Conservation (phyloP, 1,140 invertebrate genomes). For the Drosophila leontia region DNA sequence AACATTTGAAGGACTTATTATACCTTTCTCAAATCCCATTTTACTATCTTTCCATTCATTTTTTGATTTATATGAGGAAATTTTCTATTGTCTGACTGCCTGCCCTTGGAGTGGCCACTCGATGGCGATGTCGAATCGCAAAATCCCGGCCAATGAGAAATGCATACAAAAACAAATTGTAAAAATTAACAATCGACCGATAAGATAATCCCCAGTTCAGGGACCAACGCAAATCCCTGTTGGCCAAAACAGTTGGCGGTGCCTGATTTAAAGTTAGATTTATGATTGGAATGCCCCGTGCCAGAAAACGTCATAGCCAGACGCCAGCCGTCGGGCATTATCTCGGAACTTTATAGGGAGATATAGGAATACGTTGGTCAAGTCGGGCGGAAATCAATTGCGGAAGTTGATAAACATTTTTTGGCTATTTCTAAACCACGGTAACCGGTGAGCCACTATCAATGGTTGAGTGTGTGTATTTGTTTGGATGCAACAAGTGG, state of each 20-base stretch:
- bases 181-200: constrained; percentile 48
- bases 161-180: constrained; percentile 56
- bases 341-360: constrained; percentile 18
- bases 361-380: constrained; percentile 9
- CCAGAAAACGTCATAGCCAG: constrained; percentile 37
- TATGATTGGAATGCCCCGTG: constrained; percentile 55
- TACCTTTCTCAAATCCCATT: neutral
- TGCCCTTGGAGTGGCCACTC: constrained; percentile 36
- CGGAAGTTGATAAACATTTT: constrained; percentile 37
- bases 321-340: constrained; percentile 26
- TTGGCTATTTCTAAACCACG: constrained; percentile 18
- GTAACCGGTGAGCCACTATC: constrained; percentile 1
- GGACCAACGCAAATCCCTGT: constrained; percentile 34
- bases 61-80: constrained; percentile 33
- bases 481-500: constrained; percentile 38
- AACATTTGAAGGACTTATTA: constrained; percentile 26
- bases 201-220: constrained; percentile 67
- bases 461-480: neutral
- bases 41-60: constrained; percentile 14
- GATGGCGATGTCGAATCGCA: constrained; percentile 35
- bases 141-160: constrained; percentile 49
- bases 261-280: constrained; percentile 58
- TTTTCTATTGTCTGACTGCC: constrained; percentile 18
- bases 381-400: constrained; percentile 36
- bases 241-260: constrained; percentile 39